Evolutionary conservation across 2,113 vertebrate genomes (phyloP).

Genomic region (Benitochromis conjunctus): DNA sequence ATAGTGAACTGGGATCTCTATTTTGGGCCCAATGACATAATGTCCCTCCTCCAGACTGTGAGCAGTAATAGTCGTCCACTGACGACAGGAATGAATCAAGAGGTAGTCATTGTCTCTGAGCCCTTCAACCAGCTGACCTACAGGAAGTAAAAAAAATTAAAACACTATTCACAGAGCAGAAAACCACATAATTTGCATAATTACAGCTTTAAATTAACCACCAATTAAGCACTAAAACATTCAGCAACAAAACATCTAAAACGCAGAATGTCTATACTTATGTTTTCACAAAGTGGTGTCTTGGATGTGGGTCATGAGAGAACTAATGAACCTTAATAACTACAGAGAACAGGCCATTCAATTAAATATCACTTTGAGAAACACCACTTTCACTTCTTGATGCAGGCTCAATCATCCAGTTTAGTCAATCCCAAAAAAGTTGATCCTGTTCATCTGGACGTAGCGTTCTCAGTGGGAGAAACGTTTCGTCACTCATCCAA

Average conservation of each 20-base stretch:
- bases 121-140: slow-evolving; percentile 91
- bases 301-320: neutral
- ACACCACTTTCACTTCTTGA: neutral
- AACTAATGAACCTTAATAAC: neutral
- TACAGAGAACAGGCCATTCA: neutral
- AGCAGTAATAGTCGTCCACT: slow-evolving; percentile 98
- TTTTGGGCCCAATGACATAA: slow-evolving; percentile 99
- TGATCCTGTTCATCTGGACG: too few relatives aligned
- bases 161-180: neutral
- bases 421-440: too few relatives aligned
- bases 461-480: too few relatives aligned
- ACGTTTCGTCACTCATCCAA: too few relatives aligned
- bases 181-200: neutral
- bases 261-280: neutral
- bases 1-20: slow-evolving; percentile 99
- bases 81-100: slow-evolving; percentile 95
- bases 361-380: neutral
- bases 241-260: neutral
- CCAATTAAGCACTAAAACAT: neutral
- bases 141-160: neutral
- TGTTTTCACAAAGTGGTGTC: neutral
- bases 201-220: neutral
- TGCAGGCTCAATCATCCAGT: too few relatives aligned
- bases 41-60: slow-evolving; percentile 98
- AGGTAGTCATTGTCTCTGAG: slow-evolving; percentile 94